Base-by-base conservation (phyloP, 1,140 invertebrate species). In the Lithobius niger region DNA sequence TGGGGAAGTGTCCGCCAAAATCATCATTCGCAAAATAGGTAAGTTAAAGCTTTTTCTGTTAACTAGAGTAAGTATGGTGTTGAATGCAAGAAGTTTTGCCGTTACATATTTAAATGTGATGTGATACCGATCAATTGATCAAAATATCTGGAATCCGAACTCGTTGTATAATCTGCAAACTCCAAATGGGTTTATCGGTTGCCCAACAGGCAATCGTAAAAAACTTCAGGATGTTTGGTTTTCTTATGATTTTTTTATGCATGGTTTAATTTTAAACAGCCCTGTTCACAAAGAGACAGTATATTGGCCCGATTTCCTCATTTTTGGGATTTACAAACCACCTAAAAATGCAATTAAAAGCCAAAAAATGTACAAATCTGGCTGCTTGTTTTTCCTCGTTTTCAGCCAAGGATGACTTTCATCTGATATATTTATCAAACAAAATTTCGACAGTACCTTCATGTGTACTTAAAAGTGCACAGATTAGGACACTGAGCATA, bases 1-100 rank as follows among this genome's bases (percentile, higher is more conserved):
- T 50, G 48, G 48, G 6, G 48, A 50, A 27, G 48, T 50, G 13
- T 50, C 48, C 3, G 48, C 48, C 10, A 50, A 50, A 26, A 50
- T 50, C 24, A 26, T 50, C 3, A 50, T 50, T 26, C 48, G 48
- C 4, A 50, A 50, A 26, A 13, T 50, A 15, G 48, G 48, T 26
- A 50, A 45, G 43, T 45, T 36, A 10, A n/a, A 36, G 10, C 31
- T 36, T 36, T 36, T 36, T 36, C n/a, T 36, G 10, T 10, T 36
- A 10, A 36, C 10, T 36, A 10, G 31, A 10, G n/a, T 36, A 36
- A 36, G 10, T 36, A 10, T 36, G 31, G n/a, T 36, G n/a, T 36
- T 36, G 10, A 36, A 36, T 36, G 10, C n/a, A 10, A 36, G 10
- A 36, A 36, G 10, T 36, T 36, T 36, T 36, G 31, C 10, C 6